These are phyloP conservation scores for Periplaneta americana DNA, from an alignment of 1,140 invertebrate genomes.

Conservation along the genomic window DNA sequence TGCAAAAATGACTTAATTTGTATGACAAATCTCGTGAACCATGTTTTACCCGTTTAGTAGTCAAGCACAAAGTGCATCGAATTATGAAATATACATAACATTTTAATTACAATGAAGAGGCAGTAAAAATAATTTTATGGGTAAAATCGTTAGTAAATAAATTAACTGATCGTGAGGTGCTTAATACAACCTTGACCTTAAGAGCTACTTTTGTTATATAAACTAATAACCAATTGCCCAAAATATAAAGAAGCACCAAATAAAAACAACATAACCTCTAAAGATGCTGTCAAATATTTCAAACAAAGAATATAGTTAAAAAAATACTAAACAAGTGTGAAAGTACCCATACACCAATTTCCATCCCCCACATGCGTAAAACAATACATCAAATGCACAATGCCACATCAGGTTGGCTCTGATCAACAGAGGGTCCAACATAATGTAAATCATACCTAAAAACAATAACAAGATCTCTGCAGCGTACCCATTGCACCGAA, in stretches of 20 bases:
- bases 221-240: slow-evolving; percentile 15
- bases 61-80: slow-evolving; percentile 17
- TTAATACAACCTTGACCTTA: slow-evolving; percentile 15
- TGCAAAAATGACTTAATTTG: background rate
- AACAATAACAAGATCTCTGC: background rate
- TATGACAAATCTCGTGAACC: background rate
- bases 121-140: slow-evolving; percentile 9
- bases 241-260: slow-evolving; percentile 11
- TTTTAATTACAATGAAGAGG: slow-evolving; percentile 3
- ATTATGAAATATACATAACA: slow-evolving; percentile 9
- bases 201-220: slow-evolving; percentile 16
- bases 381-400: slow-evolving; percentile 10
- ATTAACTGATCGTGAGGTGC: slow-evolving; percentile 10
- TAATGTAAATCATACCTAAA: background rate
- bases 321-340: slow-evolving; percentile 15
- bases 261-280: slow-evolving; percentile 8
- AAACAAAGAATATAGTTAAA: slow-evolving; percentile 14
- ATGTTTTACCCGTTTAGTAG: slow-evolving; percentile 19
- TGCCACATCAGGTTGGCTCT: slow-evolving; percentile 1
- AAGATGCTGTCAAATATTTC: slow-evolving; percentile 10
- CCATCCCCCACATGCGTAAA: slow-evolving; percentile 15
- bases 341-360: slow-evolving; percentile 18
- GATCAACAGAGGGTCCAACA: slow-evolving; percentile 11
- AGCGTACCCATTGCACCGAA: background rate
- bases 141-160: slow-evolving; percentile 18